phyloP scores from a whole-genome alignment of 2,113 vertebrate species.

The Anolis sagrei region DNA sequence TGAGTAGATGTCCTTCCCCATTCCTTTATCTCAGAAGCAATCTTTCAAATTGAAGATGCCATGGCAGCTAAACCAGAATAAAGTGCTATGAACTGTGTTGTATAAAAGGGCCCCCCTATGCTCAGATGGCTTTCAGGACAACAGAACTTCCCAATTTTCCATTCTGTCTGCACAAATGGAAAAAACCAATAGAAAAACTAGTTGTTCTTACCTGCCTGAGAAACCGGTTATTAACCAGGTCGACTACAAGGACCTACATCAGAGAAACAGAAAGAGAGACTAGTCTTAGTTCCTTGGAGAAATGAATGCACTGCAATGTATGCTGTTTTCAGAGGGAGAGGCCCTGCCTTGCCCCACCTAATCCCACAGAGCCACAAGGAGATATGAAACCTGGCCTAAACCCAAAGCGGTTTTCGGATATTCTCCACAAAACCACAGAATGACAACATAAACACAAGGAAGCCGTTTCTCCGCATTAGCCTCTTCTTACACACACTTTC shows the following conservation, averaged over 20 bases:
- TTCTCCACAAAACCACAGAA: slow-evolving; percentile 32
- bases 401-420: slow-evolving; percentile 17
- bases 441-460: slow-evolving; percentile 15
- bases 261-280: background rate
- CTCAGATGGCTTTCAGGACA: background rate
- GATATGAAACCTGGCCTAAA: background rate
- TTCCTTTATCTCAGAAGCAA: background rate
- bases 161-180: background rate
- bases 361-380: slow-evolving; percentile 12
- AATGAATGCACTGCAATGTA: background rate
- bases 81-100: too few species aligned
- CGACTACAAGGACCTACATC: slow-evolving; percentile 91
- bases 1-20: background rate
- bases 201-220: slow-evolving; percentile 86
- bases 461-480: background rate
- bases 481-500: background rate
- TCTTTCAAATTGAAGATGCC: background rate
- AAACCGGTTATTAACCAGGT: slow-evolving; percentile 93
- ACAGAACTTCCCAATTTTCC: background rate
- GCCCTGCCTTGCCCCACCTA: background rate
- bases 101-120: too few species aligned
- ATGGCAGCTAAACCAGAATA: too few species aligned
- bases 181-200: fast-evolving
- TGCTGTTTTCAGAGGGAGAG: background rate
- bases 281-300: background rate